These are phyloP conservation scores for Chascanopsetta lugubris DNA, from an alignment of 2,113 vertebrate genomes.

Conservation along the genomic window DNA sequence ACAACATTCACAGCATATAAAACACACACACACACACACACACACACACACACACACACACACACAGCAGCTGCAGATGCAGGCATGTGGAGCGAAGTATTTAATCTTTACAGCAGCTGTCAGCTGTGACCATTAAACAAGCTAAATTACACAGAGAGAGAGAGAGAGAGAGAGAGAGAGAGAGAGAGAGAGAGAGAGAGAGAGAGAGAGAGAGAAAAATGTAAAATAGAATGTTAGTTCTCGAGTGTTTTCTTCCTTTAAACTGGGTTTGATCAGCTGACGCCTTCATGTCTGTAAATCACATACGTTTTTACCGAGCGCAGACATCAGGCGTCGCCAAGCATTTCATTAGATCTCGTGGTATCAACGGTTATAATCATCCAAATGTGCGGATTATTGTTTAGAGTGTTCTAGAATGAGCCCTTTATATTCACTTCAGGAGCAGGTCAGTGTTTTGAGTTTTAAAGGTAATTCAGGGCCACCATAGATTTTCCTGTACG, in stretches of 20 bases:
- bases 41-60: slow-evolving; percentile 1
- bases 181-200: not conserved
- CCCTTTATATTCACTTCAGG: too few relatives aligned
- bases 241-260: slow-evolving; percentile 58
- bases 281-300: not conserved
- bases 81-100: slow-evolving; percentile 7
- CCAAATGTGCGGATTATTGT: too few relatives aligned
- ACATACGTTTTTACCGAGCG: too few relatives aligned
- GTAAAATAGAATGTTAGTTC: too few relatives aligned
- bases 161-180: slow-evolving; percentile 7
- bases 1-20: slow-evolving; percentile 25
- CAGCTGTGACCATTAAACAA: slow-evolving; percentile 36
- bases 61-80: slow-evolving; percentile 4
- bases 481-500: too few relatives aligned
- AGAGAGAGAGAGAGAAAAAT: too few relatives aligned
- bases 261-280: slow-evolving; percentile 25
- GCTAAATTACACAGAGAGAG: slow-evolving; percentile 33
- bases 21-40: slow-evolving; percentile 4
- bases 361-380: too few relatives aligned
- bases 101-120: slow-evolving; percentile 39
- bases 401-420: too few relatives aligned
- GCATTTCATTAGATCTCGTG: too few relatives aligned
- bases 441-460: too few relatives aligned
- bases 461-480: too few relatives aligned
- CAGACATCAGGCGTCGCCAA: too few relatives aligned